phyloP scores from a whole-genome alignment of 1,140 invertebrate genomes.

The Bombus waltoni region DNA sequence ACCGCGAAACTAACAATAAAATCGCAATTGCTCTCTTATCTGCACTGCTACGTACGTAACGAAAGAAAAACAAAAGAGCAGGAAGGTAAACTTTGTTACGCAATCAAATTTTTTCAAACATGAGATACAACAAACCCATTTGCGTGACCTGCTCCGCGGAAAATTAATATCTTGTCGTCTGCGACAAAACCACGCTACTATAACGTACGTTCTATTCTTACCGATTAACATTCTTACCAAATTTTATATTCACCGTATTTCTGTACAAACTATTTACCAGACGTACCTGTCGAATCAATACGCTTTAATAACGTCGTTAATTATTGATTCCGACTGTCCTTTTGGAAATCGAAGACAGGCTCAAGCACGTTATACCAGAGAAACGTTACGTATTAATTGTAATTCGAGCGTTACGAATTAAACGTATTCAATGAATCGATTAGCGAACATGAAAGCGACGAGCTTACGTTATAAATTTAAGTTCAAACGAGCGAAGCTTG shows the following conservation, averaged over 20 bases:
- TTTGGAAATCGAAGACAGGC: too few species aligned
- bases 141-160: neutral
- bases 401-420: too few species aligned
- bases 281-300: too few species aligned
- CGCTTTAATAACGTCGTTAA: too few species aligned
- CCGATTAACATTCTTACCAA: neutral
- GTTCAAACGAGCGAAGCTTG: too few species aligned
- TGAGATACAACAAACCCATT: neutral
- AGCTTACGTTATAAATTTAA: too few species aligned
- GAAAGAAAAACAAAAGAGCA: neutral
- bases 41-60: neutral
- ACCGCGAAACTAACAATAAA: neutral
- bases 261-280: neutral
- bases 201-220: neutral
- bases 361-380: too few species aligned
- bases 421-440: too few species aligned
- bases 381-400: too few species aligned
- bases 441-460: too few species aligned
- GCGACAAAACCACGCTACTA: neutral
- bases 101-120: constrained; percentile 4
- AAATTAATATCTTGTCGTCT: constrained; percentile 6
- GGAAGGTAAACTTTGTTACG: neutral
- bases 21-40: neutral
- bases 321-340: too few species aligned
- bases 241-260: neutral